Base-by-base conservation (phyloP, 2,797 vertebrate species). In the Sebastiscus tertius region DNA sequence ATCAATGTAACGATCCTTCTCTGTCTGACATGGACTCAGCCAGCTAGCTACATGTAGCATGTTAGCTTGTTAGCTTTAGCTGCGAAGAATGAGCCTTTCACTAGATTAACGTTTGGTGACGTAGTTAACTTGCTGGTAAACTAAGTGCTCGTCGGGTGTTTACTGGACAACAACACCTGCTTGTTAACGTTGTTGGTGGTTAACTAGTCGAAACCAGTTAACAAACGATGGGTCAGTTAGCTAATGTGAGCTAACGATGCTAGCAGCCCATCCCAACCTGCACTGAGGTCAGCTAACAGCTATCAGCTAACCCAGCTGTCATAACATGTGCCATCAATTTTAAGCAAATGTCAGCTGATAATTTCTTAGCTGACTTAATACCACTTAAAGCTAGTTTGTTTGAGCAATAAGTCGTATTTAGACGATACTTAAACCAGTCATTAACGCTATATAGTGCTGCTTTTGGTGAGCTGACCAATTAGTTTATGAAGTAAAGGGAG, bases 31-130 rank as follows among this genome's bases (percentile, higher is more conserved):
- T 72, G 72, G 46, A 83, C 66, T 60, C 66, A 78, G 86, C 75
- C 64, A 6, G 71, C 60, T 46, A 7, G 11, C 49, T 52, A n/a
- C 20, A 24, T 54, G 24, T 71, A 77, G 67, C 86, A 34, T 34
- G 18, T 67, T 71, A 77, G 68, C 86, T 1, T 39, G 20, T 68
- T 88, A 92, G 88, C 85, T 14, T 69, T 66, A 84, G 75, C 80
- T 54, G 4, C 54, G 31, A 46, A 33, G n/a, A 18, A 2, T 27
- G 16, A 26, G 49, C 5, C 33, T 39, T 31, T 67, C 1, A 29
- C 18, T 36, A 14, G 1, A n/a, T 56, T 55, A 33, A n/a, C 9
- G 31, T 68, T 49, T 34, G 6, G 2, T 14, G 12, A 56, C 16
- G 24, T 42, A 42, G 39, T 42, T 42, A 14, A 16, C 39, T 6